Percentiles rank a stretch among this genome's conserved stretches.
These are phyloP conservation scores for Nephrotoma guestfalica DNA, from an alignment of 2,888 invertebrate genomes.

Conservation along the genomic window DNA sequence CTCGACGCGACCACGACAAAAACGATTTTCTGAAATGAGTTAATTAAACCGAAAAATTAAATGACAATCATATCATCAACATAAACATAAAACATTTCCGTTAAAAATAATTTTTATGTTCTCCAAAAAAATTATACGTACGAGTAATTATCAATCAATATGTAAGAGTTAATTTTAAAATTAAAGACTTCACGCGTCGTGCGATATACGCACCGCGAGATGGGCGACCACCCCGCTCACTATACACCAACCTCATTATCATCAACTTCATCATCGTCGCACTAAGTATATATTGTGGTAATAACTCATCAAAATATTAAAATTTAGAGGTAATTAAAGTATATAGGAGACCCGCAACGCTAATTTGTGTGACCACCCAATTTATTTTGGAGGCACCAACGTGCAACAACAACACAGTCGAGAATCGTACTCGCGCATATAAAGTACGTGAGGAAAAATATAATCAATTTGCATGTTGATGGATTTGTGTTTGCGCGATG, in stretches of 20 bases:
- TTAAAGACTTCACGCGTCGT: neutral
- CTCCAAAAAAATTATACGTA: neutral
- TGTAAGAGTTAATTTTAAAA: neutral
- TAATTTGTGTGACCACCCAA: conserved; percentile 2
- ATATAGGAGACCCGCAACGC: neutral
- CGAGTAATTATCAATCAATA: neutral
- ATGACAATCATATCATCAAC: neutral
- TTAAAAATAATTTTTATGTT: neutral
- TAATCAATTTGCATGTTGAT: neutral
- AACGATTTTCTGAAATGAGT: neutral
- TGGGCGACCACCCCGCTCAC: neutral
- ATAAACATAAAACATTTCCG: neutral
- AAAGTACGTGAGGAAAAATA: neutral
- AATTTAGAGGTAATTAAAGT: neutral
- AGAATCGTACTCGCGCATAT: neutral
- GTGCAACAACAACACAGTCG: neutral
- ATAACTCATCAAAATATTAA: neutral
- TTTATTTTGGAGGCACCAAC: neutral
- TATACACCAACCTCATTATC: too few relatives aligned
- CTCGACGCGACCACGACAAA: neutral
- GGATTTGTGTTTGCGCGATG: conserved; percentile 3
- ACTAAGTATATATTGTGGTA: neutral
- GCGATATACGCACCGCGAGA: neutral
- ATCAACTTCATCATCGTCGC: neutral
- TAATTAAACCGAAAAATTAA: neutral